A percentile compares a stretch with the other conserved stretches of the same genome.
phyloP scores from a whole-genome alignment of 2,888 invertebrate genomes.

The Tachina fera region DNA sequence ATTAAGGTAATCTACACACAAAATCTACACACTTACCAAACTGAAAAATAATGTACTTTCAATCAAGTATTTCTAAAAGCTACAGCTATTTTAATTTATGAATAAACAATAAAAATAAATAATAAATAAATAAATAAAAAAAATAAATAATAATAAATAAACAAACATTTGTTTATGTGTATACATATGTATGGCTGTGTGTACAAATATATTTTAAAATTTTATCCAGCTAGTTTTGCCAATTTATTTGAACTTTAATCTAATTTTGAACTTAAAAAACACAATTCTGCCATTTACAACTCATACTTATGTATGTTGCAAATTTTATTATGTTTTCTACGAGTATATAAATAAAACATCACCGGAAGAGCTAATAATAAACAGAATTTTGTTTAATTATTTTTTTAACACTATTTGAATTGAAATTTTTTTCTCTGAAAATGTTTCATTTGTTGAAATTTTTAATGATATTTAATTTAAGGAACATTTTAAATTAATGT shows the following conservation, averaged over 20 bases:
- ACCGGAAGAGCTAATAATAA: constrained; percentile 1
- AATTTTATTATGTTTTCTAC: background rate
- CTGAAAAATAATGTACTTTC: no score
- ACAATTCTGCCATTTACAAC: constrained; percentile 2
- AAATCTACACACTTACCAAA: no score
- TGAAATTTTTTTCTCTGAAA: background rate
- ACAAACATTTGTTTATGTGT: no score
- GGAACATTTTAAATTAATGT: background rate
- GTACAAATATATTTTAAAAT: no score
- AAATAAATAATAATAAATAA: no score
- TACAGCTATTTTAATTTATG: no score
- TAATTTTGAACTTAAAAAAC: background rate
- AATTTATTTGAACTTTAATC: background rate
- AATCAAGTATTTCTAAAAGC: no score
- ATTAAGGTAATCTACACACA: no score
- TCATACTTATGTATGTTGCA: background rate
- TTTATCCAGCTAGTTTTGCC: background rate
- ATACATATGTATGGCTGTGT: no score
- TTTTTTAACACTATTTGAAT: background rate
- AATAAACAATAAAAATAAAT: no score
- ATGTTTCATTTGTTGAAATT: background rate
- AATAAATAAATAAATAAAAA: no score
- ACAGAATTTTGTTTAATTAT: background rate
- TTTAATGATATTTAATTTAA: background rate
- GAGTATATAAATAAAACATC: background rate